Evolutionary conservation across 2,797 vertebrate species (phyloP).

Genomic region (Prionace glauca): DNA sequence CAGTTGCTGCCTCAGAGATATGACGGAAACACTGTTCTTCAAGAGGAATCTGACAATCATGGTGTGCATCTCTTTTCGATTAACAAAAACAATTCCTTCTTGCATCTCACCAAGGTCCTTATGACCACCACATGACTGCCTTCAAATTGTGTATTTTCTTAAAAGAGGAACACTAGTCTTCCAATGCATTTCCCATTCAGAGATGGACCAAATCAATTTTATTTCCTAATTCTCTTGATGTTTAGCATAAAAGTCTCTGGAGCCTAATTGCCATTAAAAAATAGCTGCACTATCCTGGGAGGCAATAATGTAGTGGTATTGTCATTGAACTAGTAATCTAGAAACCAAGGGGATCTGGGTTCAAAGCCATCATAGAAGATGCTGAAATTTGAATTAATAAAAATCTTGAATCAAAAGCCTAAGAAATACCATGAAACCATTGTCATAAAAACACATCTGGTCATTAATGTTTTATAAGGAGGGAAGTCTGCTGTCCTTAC

Average conservation of each 20-base stretch:
- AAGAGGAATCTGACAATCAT: not conserved
- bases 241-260: not conserved
- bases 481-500: too few relatives aligned
- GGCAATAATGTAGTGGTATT: too few relatives aligned
- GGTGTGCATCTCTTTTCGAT: not conserved
- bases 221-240: not conserved
- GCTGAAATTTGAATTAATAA: too few relatives aligned
- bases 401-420: too few relatives aligned
- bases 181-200: not conserved
- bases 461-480: too few relatives aligned
- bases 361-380: too few relatives aligned
- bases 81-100: not conserved
- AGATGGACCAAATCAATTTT: not conserved
- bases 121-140: too few relatives aligned
- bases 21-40: not conserved
- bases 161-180: not conserved
- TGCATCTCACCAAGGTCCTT: not conserved
- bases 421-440: too few relatives aligned
- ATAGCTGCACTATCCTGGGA: not conserved
- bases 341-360: too few relatives aligned
- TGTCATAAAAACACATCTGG: too few relatives aligned
- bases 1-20: not conserved
- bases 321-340: too few relatives aligned
- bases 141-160: too few relatives aligned
- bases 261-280: not conserved